phyloP scores from a whole-genome alignment of 1,140 invertebrate species.

The honey bee (Apis mellifera) region Amel_HAv3.1 CM009941.2:3253501-3254000 shows the following conservation, averaged over 20 bases:
- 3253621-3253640: slow-evolving; percentile 6
- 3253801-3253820: slow-evolving; percentile 57
- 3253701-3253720: slow-evolving; percentile 21
- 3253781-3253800: slow-evolving; percentile 54
- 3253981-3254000: background rate
- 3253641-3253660: background rate
- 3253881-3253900: slow-evolving; percentile 4
- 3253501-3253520: slow-evolving; percentile 13
- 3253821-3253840: slow-evolving; percentile 56
- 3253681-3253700: background rate
- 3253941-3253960: background rate
- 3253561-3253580: slow-evolving; percentile 30
- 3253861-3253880: background rate
- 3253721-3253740: background rate
- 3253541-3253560: slow-evolving; percentile 38
- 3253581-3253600: background rate
- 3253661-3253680: too few relatives aligned
- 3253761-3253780: slow-evolving; percentile 33
- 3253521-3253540: slow-evolving; percentile 22
- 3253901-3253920: background rate
- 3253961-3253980: background rate
- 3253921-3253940: slow-evolving; percentile 23
- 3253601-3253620: slow-evolving; percentile 17
- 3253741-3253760: slow-evolving; percentile 22
- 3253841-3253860: slow-evolving; percentile 58